These are phyloP conservation scores for Gila orcuttii DNA, from an alignment of 2,113 vertebrate species.

Conservation along the genomic window DNA sequence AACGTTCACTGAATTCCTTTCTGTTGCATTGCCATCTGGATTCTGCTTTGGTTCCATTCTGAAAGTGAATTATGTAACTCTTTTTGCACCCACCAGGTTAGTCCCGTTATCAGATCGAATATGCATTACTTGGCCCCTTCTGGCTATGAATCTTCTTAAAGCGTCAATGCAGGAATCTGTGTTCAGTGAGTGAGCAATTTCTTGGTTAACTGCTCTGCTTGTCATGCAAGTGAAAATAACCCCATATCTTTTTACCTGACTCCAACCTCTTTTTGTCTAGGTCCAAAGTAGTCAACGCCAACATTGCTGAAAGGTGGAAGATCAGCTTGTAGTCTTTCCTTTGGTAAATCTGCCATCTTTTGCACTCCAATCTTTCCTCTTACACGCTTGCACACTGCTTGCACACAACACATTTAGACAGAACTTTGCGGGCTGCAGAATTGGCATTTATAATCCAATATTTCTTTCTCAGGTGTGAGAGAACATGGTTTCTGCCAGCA, in stretches of 20 bases:
- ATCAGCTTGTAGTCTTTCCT: background rate
- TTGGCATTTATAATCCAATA: conserved; percentile 32
- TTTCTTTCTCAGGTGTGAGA: background rate
- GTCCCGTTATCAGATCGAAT: background rate
- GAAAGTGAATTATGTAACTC: background rate
- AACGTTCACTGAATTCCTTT: background rate
- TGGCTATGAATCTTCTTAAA: background rate
- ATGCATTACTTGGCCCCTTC: background rate
- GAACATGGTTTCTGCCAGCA: conserved; percentile 13
- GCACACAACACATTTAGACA: conserved; percentile 2
- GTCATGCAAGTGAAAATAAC: conserved; percentile 8
- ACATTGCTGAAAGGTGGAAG: background rate
- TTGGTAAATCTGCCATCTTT: conserved; percentile 32
- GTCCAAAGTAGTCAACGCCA: too few species aligned
- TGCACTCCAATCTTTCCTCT: background rate
- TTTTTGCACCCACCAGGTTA: background rate
- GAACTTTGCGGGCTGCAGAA: conserved; percentile 1
- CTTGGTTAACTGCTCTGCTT: background rate
- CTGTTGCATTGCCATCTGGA: background rate
- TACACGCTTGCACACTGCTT: background rate
- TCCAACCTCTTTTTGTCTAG: too few species aligned
- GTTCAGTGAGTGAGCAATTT: background rate
- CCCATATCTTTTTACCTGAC: background rate
- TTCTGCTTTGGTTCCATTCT: background rate
- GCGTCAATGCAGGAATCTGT: background rate